Conservation (phyloP, 2,113 vertebrate species). For the Takifugu bimaculatus region DNA sequence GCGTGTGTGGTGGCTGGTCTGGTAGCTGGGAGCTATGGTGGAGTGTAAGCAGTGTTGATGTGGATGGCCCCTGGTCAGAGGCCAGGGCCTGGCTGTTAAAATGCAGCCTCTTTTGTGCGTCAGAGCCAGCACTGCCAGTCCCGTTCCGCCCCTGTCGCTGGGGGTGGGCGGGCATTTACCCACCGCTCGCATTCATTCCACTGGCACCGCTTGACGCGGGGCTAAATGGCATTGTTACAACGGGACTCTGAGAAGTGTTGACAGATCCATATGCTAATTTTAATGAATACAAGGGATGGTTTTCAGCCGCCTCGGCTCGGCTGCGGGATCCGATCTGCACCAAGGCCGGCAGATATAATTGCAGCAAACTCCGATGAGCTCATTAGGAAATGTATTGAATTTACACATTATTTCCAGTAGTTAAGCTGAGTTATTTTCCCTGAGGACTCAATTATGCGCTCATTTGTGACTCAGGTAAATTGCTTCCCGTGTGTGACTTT, state of each 20-base stretch:
- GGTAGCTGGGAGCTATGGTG: slow-evolving; percentile 66
- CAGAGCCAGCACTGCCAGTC: slow-evolving; percentile 77
- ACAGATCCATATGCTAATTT: slow-evolving; percentile 99
- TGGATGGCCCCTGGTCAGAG: slow-evolving; percentile 74
- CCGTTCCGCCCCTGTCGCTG: slow-evolving; percentile 74
- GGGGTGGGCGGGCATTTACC: slow-evolving; percentile 82
- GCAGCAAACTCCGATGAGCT: slow-evolving; percentile 84
- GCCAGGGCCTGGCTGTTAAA: slow-evolving; percentile 74
- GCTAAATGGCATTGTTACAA: slow-evolving; percentile 99
- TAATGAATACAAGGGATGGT: slow-evolving; percentile 93
- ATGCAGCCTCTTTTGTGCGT: slow-evolving; percentile 69
- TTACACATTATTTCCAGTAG: slow-evolving; percentile 97
- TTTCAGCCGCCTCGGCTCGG: slow-evolving; percentile 80
- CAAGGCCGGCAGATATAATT: slow-evolving; percentile 68
- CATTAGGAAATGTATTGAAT: slow-evolving; percentile 95
- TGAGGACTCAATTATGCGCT: slow-evolving; percentile 90
- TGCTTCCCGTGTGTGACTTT: slow-evolving; percentile 67
- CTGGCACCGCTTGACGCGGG: slow-evolving; percentile 91
- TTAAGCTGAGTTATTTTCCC: slow-evolving; percentile 96
- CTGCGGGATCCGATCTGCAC: slow-evolving; percentile 89
- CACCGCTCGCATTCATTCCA: slow-evolving; percentile 87
- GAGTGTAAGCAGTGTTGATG: slow-evolving; percentile 75
- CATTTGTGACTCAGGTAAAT: slow-evolving; percentile 84
- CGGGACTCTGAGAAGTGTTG: slow-evolving; percentile 93
- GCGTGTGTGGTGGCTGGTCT: slow-evolving; percentile 38